A percentile compares a stretch with the other conserved stretches of the same genome.
phyloP scores from a whole-genome alignment of 2,113 vertebrate genomes.

The Gallinago paraguaiae region DNA sequence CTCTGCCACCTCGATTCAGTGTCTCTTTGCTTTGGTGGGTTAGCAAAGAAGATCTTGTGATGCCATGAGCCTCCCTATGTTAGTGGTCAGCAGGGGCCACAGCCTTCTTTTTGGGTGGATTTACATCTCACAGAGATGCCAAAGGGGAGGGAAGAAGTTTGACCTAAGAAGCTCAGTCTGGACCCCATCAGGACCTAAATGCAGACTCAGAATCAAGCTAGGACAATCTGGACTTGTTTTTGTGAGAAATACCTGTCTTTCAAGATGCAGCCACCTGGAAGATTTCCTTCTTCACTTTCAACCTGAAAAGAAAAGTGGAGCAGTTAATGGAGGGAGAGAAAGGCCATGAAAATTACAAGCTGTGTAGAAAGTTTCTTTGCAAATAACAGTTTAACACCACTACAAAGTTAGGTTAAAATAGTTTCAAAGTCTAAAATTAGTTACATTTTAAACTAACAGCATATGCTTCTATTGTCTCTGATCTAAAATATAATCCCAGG shows the following conservation, averaged over 20 bases:
- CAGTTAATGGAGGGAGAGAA: conserved; percentile 37
- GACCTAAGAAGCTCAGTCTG: not conserved
- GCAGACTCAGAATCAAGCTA: not conserved
- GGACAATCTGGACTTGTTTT: not conserved
- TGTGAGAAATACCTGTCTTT: not conserved
- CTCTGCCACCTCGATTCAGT: not conserved
- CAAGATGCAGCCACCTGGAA: not conserved
- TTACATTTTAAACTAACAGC: conserved; percentile 77
- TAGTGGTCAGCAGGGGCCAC: not conserved
- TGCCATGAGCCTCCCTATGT: not conserved
- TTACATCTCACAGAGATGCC: not conserved
- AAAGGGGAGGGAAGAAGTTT: not conserved
- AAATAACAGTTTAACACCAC: conserved; percentile 72
- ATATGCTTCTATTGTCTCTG: conserved; percentile 83
- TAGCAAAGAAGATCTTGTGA: not conserved
- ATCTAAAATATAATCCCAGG: conserved; percentile 83
- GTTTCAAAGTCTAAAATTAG: conserved; percentile 81
- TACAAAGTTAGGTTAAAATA: conserved; percentile 76
- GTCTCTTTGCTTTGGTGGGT: not conserved
- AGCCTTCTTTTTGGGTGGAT: not conserved
- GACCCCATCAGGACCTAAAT: not conserved
- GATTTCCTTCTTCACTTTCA: conserved; percentile 20
- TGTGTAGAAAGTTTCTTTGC: conserved; percentile 70
- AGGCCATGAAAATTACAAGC: conserved; percentile 61
- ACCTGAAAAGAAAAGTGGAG: conserved; percentile 26